These are phyloP conservation scores for Aphidius ervi DNA, from an alignment of 1,140 invertebrate species.

Conservation along the genomic window DNA sequence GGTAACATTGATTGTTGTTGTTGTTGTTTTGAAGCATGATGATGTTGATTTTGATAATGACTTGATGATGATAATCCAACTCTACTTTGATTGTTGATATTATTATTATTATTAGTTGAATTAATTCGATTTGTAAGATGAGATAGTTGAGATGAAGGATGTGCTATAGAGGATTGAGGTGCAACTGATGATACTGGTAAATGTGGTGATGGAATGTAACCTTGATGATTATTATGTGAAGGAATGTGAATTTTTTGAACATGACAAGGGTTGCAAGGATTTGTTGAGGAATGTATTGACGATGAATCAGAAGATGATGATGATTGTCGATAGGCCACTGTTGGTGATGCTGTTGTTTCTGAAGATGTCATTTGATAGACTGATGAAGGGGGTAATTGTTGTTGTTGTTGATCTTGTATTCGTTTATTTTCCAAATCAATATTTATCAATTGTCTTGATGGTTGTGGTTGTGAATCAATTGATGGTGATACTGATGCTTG, in stretches of 20 bases:
- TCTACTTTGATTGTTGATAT: slow-evolving; percentile 27
- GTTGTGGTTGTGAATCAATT: slow-evolving; percentile 18
- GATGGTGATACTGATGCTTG: slow-evolving; percentile 29
- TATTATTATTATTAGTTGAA: slow-evolving; percentile 10
- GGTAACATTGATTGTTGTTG: slow-evolving; percentile 28
- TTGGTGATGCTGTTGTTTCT: slow-evolving; percentile 2
- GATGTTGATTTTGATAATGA: slow-evolving; percentile 30
- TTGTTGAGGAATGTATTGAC: slow-evolving; percentile 23
- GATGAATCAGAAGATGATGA: slow-evolving; percentile 23
- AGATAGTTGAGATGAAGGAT: slow-evolving; percentile 6
- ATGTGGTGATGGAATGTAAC: slow-evolving; percentile 46
- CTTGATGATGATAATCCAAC: slow-evolving; percentile 25
- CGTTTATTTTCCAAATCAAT: neutral
- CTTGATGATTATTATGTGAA: slow-evolving; percentile 40
- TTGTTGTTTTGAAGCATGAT: too few relatives aligned
- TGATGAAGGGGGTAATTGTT: slow-evolving; percentile 15
- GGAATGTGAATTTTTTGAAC: slow-evolving; percentile 42
- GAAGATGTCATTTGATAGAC: slow-evolving; percentile 9
- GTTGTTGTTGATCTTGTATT: slow-evolving; percentile 12
- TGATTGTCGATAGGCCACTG: slow-evolving; percentile 2
- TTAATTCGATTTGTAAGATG: slow-evolving; percentile 36
- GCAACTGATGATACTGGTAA: slow-evolving; percentile 25
- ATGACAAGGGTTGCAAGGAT: slow-evolving; percentile 33
- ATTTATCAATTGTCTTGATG: slow-evolving; percentile 13
- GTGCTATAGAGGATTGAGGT: slow-evolving; percentile 8